These are phyloP conservation scores for Microchirus variegatus DNA, from an alignment of 2,797 vertebrate species.

Conservation along the genomic window DNA sequence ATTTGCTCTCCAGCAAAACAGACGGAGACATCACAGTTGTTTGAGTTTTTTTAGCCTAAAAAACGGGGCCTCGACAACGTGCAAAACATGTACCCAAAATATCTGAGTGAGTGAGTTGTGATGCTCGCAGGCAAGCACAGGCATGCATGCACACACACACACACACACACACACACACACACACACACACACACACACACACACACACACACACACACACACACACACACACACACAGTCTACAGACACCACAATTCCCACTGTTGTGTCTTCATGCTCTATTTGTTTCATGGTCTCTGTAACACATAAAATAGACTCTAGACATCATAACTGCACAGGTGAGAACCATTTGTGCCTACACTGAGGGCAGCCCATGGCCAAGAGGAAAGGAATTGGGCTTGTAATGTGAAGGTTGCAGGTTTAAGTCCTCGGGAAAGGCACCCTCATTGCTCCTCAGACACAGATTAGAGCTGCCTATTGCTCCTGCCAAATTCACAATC, in stretches of 20 bases:
- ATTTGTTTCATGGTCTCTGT: constrained; percentile 8
- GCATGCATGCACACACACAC: constrained; percentile 17
- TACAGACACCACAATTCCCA: constrained; percentile 29
- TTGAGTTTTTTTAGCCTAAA: constrained; percentile 8
- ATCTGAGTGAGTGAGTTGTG: constrained; percentile 37
- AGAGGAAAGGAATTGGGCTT: no score
- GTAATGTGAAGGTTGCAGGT: no score
- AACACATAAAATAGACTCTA: constrained; percentile 2
- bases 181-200: not conserved
- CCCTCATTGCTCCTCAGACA: no score
- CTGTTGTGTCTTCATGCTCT: constrained; percentile 41
- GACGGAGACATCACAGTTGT: constrained; percentile 1
- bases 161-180: constrained; percentile 11
- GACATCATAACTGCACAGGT: constrained; percentile 13
- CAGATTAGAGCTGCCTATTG: no score
- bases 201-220: constrained; percentile 6
- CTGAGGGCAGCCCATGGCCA: no score
- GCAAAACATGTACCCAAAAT: constrained; percentile 25
- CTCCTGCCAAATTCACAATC: no score
- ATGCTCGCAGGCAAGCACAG: constrained; percentile 20
- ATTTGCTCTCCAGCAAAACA: not conserved
- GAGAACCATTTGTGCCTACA: not conserved
- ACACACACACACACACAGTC: not conserved
- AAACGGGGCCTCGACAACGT: constrained; percentile 16
- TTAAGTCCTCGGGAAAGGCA: no score